Evolutionary conservation across 2,797 vertebrate species (phyloP), one percentile per base, ranked within the genome.

Genomic region (Arctocebus calabarensis): DNA sequence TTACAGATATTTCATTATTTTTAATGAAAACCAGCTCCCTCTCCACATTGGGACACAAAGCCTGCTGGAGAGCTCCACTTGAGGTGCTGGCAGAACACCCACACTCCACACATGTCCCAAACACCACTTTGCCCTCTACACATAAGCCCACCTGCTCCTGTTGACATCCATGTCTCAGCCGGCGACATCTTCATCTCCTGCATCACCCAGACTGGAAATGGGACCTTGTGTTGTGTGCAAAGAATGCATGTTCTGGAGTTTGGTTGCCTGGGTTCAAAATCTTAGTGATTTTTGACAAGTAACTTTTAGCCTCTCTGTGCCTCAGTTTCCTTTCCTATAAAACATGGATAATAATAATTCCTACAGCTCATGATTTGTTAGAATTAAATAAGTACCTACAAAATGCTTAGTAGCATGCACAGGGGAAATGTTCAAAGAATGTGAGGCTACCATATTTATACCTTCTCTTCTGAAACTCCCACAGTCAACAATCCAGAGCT

Each of bases 1-100:
- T 94, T 95, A 74, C 96, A 97, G 94, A 95, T 97, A 90, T 96
- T 94, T 92, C 37, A 22, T 84, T 81, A 61, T 90, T 92, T 96
- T 95, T 94, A 94, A 95, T 95, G 79, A 95, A 94, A 94, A 81
- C 85, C 75, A 87, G 90, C 52, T 94, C 79, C 71, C 25, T 86
- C 71, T 87, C 79, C 68, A 62, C 14, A 5, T 11, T 52, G n/a
- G 75, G n/a, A 73, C 70, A 34, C 0, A 1, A 66, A 83, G 79
- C 37, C 90, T 16, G 0, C 64, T 71, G 78, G 71, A 27, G 37
- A 27, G 68, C n/a, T 78, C 19, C 73, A n/a, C 7, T 6, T 4
- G 45, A 92, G 23, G 52, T 8, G 16, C 96, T 86, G 83, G 88
- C 70, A 77, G 85, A 81, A 88, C 92, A 68, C 37, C 37, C 52